A percentile compares a stretch with the other conserved stretches of the same genome.
phyloP scores from a whole-genome alignment of 2,113 vertebrate species.

The Limnothrissa miodon region DNA sequence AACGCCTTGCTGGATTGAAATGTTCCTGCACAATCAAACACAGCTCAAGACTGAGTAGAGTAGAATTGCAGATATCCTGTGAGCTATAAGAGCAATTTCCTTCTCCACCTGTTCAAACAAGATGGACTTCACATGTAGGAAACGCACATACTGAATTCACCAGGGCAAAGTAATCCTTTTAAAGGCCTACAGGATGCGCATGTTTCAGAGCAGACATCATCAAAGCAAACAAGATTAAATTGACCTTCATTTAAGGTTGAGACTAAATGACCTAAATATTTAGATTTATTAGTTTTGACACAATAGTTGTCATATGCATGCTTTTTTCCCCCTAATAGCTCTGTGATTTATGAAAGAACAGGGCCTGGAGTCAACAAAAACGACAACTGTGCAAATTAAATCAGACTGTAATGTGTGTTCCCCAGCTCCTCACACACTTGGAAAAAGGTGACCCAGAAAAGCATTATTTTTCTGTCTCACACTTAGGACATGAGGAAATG shows the following conservation, averaged over 20 bases:
- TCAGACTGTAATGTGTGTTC: not conserved
- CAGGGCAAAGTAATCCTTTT: not conserved
- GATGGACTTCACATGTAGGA: not conserved
- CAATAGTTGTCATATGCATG: no score
- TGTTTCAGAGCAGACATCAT: not conserved
- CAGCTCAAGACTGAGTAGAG: conserved; percentile 4
- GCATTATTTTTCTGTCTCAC: not conserved
- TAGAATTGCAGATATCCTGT: conserved; percentile 13
- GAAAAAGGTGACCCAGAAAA: not conserved
- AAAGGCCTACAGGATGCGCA: not conserved
- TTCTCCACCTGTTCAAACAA: conserved; percentile 8
- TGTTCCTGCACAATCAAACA: conserved; percentile 5
- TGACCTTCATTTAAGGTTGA: no score
- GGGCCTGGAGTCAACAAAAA: not conserved
- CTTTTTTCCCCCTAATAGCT: no score
- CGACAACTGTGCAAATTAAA: not conserved
- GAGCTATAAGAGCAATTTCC: conserved; percentile 1
- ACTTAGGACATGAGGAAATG: not conserved
- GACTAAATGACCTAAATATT: no score
- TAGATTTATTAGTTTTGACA: no score
- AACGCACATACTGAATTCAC: not conserved
- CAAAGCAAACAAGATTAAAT: not conserved
- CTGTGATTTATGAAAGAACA: not conserved
- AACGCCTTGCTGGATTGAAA: not conserved
- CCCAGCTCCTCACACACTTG: not conserved